Percentiles rank a stretch among this genome's conserved stretches.
Conservation (phyloP, 2,888 invertebrate species). For the Globia sparganii region DNA sequence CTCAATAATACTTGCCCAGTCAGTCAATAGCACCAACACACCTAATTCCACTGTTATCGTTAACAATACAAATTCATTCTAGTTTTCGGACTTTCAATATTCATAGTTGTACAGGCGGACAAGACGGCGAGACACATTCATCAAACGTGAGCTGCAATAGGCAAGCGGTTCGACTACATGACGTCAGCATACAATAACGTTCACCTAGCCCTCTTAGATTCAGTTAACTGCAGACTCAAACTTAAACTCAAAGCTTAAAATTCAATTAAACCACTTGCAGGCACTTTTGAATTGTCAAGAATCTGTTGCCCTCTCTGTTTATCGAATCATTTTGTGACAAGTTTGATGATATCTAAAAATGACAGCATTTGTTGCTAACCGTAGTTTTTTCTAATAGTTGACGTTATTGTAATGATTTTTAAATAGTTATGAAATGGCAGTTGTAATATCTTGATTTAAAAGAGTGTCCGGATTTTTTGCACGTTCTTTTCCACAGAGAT, state of each 20-base stretch:
- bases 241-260: no score
- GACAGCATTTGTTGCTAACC: background rate
- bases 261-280: background rate
- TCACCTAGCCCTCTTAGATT: background rate
- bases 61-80: background rate
- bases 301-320: no score
- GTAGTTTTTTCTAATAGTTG: background rate
- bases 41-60: background rate
- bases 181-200: constrained; percentile 4
- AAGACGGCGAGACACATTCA: constrained; percentile 24
- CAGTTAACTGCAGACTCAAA: background rate
- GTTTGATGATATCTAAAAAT: background rate
- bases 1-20: background rate
- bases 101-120: background rate
- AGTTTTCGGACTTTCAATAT: constrained; percentile 10
- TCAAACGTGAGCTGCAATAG: constrained; percentile 14
- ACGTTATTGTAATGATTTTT: background rate
- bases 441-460: no score
- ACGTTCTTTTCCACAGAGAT: no score
- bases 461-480: no score
- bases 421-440: background rate
- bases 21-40: background rate
- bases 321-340: background rate
- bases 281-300: background rate
- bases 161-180: constrained; percentile 3